phyloP scores from a whole-genome alignment of 2,113 vertebrate genomes.

The Tupaia tana region DNA sequence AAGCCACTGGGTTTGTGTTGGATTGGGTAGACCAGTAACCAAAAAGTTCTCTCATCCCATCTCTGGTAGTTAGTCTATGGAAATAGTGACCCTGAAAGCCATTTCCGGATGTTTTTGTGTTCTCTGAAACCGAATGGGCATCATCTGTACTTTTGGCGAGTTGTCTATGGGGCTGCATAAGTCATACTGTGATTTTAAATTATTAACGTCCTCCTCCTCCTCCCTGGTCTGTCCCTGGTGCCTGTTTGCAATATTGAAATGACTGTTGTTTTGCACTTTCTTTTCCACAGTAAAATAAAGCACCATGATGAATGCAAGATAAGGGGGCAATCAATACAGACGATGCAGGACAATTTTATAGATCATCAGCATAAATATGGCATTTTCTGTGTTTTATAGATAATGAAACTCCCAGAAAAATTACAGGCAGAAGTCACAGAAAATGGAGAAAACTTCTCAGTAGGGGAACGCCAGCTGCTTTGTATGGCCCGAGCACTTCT shows the following conservation, averaged over 20 bases:
- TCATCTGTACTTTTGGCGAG: background rate
- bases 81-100: background rate
- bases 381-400: conserved; percentile 78
- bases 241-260: conserved; percentile 38
- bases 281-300: conserved; percentile 61
- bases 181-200: conserved; percentile 45
- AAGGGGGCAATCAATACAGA: background rate
- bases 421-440: conserved; percentile 86
- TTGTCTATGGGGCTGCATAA: background rate
- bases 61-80: background rate
- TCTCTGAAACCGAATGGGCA: background rate
- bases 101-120: background rate
- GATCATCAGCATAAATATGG: conserved; percentile 55
- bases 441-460: conserved; percentile 92
- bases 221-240: background rate
- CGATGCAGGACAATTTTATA: background rate
- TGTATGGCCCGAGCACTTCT: conserved; percentile 91
- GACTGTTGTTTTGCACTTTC: conserved; percentile 37
- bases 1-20: background rate
- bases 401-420: conserved; percentile 86
- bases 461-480: conserved; percentile 89
- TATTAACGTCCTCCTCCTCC: background rate
- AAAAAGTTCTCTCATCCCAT: background rate
- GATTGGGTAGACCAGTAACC: background rate
- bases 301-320: conserved; percentile 39